A percentile compares a stretch with the other conserved stretches of the same genome.
phyloP scores from a whole-genome alignment of 2,888 invertebrate species.

The Girardia tigrina region DNA sequence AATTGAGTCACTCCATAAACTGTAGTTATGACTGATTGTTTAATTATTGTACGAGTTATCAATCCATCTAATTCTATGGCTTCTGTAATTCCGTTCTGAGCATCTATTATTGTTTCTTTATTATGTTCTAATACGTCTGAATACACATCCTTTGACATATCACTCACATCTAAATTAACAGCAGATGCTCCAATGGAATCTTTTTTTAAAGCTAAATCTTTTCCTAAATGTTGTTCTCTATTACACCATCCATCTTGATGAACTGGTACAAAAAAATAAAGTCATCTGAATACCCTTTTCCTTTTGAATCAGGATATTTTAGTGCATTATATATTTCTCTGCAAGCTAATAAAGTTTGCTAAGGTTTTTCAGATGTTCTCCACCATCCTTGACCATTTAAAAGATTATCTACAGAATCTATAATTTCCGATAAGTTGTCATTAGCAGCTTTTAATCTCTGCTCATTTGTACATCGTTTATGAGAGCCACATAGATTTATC shows the following conservation, averaged over 20 bases:
- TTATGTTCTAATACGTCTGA: constrained; percentile 66
- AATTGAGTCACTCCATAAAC: constrained; percentile 93
- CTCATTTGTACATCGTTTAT: constrained; percentile 60
- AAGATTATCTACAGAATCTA: constrained; percentile 86
- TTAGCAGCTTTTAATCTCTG: constrained; percentile 70
- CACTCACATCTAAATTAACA: constrained; percentile 68
- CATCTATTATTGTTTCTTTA: no score
- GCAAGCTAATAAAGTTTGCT: constrained; percentile 92
- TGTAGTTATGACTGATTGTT: constrained; percentile 98
- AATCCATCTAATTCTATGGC: constrained; percentile 64
- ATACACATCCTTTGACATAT: constrained; percentile 78
- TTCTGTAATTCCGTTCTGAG: constrained; percentile 58
- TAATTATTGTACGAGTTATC: constrained; percentile 72
- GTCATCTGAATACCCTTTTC: constrained; percentile 53
- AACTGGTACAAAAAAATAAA: constrained; percentile 69
- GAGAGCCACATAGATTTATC: constrained; percentile 79
- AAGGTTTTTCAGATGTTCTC: constrained; percentile 80
- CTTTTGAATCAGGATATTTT: constrained; percentile 53
- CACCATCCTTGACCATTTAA: constrained; percentile 71
- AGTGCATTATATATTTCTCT: constrained; percentile 74
- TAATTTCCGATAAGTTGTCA: constrained; percentile 65
- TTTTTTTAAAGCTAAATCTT: constrained; percentile 90
- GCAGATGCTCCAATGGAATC: constrained; percentile 76
- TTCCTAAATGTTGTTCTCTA: constrained; percentile 94
- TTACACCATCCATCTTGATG: constrained; percentile 99